Base-by-base conservation (phyloP, 2,797 vertebrate species). In the Sitta carolinensis region DNA sequence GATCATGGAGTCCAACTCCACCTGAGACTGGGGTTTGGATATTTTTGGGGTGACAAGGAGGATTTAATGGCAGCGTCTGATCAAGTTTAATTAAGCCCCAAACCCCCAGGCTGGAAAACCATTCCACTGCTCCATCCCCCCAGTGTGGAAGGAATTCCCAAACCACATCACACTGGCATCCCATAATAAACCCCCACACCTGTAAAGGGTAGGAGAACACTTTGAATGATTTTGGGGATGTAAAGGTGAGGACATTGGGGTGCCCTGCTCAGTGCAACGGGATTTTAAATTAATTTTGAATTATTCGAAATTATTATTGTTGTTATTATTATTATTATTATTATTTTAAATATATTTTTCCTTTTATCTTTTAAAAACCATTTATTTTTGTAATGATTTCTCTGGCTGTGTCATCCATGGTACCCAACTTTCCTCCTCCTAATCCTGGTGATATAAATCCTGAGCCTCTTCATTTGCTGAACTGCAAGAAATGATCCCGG, bases 401-500 rank as follows among this genome's bases (percentile, higher is more conserved):
- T 17, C 30, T n/a, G 13, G 9, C 30, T 34, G 50, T 9, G 20
- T 11, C 34, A n/a, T 6, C 58, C 34, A 2, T 7, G 7, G 11
- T 11, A 5, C 27, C 34, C 29, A n/a, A 40, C 16, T 13, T 16
- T 23, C 34, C 34, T 58, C 21, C 17, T 61, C 38, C 40, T 61
- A 21, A 38, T 38, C 34, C 81, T 21, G 34, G 16, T 1, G 13
- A 48, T 14, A 21, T 14, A 21, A 43, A 42, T 32, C 12, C 59
- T 9, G 50, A 63, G n/a, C 58, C 5, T 13, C 15, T 26, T 10
- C 3, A 7, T 8, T 3, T 3, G 7, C 15, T 10, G 32, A 7
- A 19, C 18, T 16, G 5, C 16, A 9, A 4, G 21, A 22, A 58
- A 26, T 4, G 0, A 38, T 27, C 38, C 62, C 3, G 0, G 0